These are phyloP conservation scores for Trogon melanurus DNA, from an alignment of 2,113 vertebrate species.

Conservation along the genomic window DNA sequence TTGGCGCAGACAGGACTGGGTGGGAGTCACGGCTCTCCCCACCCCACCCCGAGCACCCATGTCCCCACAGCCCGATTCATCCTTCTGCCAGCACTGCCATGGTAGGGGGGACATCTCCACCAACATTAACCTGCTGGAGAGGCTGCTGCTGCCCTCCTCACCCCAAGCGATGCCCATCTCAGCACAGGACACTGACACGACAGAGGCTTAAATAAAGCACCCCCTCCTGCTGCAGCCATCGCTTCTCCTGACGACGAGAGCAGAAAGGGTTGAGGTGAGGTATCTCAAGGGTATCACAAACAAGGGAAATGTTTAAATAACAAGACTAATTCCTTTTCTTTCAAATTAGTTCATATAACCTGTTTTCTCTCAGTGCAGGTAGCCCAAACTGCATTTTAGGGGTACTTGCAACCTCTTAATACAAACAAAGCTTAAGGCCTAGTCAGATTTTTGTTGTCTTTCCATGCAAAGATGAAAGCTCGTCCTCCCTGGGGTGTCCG, in stretches of 20 bases:
- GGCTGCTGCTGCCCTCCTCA: neutral
- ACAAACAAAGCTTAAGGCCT: neutral
- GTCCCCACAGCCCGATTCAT: fast-evolving
- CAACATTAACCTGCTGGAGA: neutral
- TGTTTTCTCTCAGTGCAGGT: neutral
- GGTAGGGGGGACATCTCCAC: neutral
- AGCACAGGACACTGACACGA: neutral
- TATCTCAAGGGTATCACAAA: neutral
- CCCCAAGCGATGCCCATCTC: neutral
- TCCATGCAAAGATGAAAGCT: neutral
- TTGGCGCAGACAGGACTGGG: neutral
- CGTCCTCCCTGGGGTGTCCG: neutral
- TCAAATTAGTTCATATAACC: neutral
- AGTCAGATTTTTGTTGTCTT: neutral
- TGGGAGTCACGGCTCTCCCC: neutral
- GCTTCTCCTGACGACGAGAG: neutral
- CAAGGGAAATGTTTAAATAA: neutral
- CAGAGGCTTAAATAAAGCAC: neutral
- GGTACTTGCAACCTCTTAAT: neutral
- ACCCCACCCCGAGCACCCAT: neutral
- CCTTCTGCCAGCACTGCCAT: fast-evolving
- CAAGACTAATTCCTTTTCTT: neutral
- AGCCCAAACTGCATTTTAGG: neutral
- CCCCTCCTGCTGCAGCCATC: neutral
- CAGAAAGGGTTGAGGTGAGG: neutral